These are phyloP conservation scores for Steinernema khuongi DNA, from an alignment of 1,140 invertebrate genomes.

Conservation along the genomic window DNA sequence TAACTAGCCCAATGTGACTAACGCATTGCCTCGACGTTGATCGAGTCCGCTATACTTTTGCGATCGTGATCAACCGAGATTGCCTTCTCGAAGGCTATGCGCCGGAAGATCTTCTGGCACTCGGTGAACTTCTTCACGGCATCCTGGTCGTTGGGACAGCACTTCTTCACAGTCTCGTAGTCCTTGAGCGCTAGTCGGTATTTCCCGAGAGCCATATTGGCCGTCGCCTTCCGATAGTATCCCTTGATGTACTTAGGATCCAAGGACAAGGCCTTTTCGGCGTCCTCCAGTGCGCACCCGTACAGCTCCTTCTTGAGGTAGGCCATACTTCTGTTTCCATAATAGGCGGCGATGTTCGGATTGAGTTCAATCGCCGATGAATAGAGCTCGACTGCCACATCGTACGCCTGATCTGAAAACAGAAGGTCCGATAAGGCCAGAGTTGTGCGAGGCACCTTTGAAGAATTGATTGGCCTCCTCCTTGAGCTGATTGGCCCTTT, in stretches of 20 bases:
- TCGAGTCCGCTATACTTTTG: slow-evolving; percentile 76
- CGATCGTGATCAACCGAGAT: slow-evolving; percentile 84
- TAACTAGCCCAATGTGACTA: slow-evolving; percentile 59
- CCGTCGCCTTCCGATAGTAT: slow-evolving; percentile 82
- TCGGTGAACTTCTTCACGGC: slow-evolving; percentile 85
- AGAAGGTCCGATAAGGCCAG: background rate
- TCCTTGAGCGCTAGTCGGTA: slow-evolving; percentile 92
- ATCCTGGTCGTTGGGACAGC: slow-evolving; percentile 82
- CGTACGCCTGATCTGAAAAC: slow-evolving; percentile 78
- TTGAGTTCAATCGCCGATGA: slow-evolving; percentile 81
- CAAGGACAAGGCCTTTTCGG: slow-evolving; percentile 79
- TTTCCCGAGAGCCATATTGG: slow-evolving; percentile 93
- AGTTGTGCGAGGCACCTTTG: slow-evolving; percentile 68
- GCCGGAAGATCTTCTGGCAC: slow-evolving; percentile 90
- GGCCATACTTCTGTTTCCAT: slow-evolving; percentile 88
- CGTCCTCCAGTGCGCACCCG: slow-evolving; percentile 84
- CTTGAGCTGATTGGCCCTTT: slow-evolving; percentile 71
- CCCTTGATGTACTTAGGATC: slow-evolving; percentile 82
- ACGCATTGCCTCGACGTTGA: slow-evolving; percentile 85
- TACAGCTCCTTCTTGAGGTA: slow-evolving; percentile 75
- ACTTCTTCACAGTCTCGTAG: slow-evolving; percentile 76
- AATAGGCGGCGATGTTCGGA: slow-evolving; percentile 63
- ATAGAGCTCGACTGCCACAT: slow-evolving; percentile 81
- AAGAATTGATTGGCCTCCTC: slow-evolving; percentile 77
- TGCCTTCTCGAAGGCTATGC: slow-evolving; percentile 90